Conservation (phyloP, 2,113 vertebrate genomes). For the Rattus norvegicus region DNA sequence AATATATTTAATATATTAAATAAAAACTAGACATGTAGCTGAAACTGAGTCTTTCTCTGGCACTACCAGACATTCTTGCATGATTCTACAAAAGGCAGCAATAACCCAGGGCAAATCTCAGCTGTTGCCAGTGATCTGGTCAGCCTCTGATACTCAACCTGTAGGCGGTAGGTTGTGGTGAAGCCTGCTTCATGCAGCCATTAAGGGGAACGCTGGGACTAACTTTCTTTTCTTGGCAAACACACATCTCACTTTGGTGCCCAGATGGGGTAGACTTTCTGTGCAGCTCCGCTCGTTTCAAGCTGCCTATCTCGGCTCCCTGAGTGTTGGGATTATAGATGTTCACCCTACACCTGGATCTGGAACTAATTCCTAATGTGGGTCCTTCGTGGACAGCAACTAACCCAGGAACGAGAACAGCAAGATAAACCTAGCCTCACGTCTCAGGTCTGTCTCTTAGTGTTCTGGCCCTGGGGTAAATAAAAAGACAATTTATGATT, state of each 20-base stretch:
- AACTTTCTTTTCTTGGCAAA: not conserved
- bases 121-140: not conserved
- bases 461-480: not conserved
- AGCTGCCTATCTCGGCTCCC: not conserved
- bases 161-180: not conserved
- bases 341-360: too few species aligned
- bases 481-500: not conserved
- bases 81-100: not conserved
- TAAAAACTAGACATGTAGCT: slow-evolving; percentile 81
- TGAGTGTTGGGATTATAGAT: not conserved
- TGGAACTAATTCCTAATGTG: not conserved
- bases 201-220: not conserved
- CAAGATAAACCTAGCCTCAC: not conserved
- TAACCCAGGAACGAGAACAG: not conserved
- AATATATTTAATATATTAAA: slow-evolving; percentile 83
- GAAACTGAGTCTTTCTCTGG: slow-evolving; percentile 53
- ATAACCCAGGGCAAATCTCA: not conserved
- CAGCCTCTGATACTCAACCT: not conserved
- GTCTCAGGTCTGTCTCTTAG: not conserved
- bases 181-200: not conserved
- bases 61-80: fast-evolving
- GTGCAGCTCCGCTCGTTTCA: not conserved
- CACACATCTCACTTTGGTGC: not conserved
- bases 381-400: not conserved
- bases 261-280: not conserved